Conservation (phyloP, 2,888 invertebrate species). For the Clostera curtula region DNA sequence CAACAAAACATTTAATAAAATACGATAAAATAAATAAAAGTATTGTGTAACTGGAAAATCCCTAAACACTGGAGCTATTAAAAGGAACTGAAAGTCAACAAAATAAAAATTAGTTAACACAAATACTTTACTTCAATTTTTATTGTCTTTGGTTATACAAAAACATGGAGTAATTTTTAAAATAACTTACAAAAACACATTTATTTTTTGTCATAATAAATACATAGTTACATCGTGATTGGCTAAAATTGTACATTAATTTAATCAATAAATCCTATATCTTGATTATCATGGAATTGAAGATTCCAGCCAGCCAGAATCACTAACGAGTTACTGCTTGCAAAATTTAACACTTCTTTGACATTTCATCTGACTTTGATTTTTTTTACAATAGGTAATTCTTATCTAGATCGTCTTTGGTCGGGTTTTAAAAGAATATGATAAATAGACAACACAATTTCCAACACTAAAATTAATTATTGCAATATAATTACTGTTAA, state of each 20-base stretch:
- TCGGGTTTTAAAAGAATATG: constrained; percentile 18
- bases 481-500: constrained; percentile 6
- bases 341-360: constrained; percentile 18
- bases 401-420: constrained; percentile 18
- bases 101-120: constrained; percentile 33
- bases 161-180: constrained; percentile 74
- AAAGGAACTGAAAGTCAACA: constrained; percentile 11
- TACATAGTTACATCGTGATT: constrained; percentile 62
- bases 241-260: constrained; percentile 68
- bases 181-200: constrained; percentile 75
- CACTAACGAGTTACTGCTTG: too few relatives aligned
- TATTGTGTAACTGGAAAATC: too few relatives aligned
- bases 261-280: constrained; percentile 47
- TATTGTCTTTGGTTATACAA: constrained; percentile 76
- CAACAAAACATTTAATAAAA: too few relatives aligned
- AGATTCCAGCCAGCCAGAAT: too few relatives aligned
- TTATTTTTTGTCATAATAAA: constrained; percentile 46
- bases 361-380: constrained; percentile 13
- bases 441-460: constrained; percentile 18
- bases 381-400: not conserved
- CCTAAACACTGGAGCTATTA: not conserved
- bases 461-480: constrained; percentile 9
- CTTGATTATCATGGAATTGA: too few relatives aligned
- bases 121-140: constrained; percentile 67
- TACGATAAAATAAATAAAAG: constrained; percentile 4